Base-by-base conservation (phyloP, 2,797 vertebrate genomes). In the Squalus acanthias region DNA sequence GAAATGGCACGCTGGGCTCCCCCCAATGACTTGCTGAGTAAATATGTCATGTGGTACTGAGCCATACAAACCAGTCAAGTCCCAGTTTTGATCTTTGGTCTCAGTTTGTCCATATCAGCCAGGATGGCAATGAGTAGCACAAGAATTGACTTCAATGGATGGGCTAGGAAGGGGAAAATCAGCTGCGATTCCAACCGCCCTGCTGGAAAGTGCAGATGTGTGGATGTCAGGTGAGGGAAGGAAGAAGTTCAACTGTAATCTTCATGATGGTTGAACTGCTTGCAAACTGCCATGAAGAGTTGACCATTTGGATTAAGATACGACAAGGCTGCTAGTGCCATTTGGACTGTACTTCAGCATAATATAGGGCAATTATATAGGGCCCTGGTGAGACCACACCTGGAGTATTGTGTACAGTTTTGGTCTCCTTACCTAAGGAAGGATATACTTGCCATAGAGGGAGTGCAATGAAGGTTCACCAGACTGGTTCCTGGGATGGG, bases 71-170 rank as follows among this genome's bases (percentile, higher is more conserved):
- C n/a, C 91, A 93, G 17, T 39, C 39, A 67, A 22, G n/a, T 20
- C 29, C 33, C 29, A 92, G 60, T 20, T 65, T 92, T 65, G 20
- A 92, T 46, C 95, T 96, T 96, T 92, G 46, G 33, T 53, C n/a
- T 96, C 96, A 60, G 17, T 76, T 63, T 76, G 96, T 96, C 96
- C 96, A 96, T 96, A 96, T 97, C 96, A 96, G 39, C 97, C 67
- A 97, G 97, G 97, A 97, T 97, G 97, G 97, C 97, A 96, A 97
- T 97, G 96, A 97, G 97, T 97, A 76, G 97, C 97, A 76, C 20
- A 97, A 97, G 96, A 96, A 97, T 96, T 65, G 97, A 97, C 97
- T 96, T 97, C 97, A 96, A 97, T 97, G 96, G 97, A 7, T 67
- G 39, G 91, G 63, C 20, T 85, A 46, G 20, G 20, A 69, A 69